Conservation (phyloP, 2,113 vertebrate species). For the Epinephelus fuscoguttatus region DNA sequence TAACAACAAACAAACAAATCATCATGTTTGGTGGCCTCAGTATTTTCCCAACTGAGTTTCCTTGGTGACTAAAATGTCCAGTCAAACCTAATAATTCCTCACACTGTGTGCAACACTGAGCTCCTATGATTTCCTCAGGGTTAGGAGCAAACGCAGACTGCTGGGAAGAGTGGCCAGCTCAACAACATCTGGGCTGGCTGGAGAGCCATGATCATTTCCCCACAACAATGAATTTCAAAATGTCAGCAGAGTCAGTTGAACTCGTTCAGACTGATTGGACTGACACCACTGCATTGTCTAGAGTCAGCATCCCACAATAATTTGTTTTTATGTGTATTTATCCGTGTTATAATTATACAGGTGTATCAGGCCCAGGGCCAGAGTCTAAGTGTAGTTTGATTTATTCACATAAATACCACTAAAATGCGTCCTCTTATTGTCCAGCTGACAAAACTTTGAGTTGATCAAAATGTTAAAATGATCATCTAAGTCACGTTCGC, state of each 20-base stretch:
- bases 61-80: slow-evolving; percentile 29
- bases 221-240: slow-evolving; percentile 33
- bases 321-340: slow-evolving; percentile 4
- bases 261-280: background rate
- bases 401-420: background rate
- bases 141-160: slow-evolving; percentile 10
- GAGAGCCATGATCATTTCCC: slow-evolving; percentile 16
- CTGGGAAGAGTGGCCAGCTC: slow-evolving; percentile 23
- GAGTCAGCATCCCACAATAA: background rate
- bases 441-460: background rate
- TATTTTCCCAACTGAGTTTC: slow-evolving; percentile 30
- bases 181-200: slow-evolving; percentile 30
- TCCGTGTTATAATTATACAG: background rate
- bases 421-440: background rate
- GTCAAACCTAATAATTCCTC: slow-evolving; percentile 38
- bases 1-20: background rate
- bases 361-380: background rate
- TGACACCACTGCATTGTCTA: background rate
- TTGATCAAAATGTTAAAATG: background rate
- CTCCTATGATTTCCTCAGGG: slow-evolving; percentile 30
- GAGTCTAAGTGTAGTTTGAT: background rate
- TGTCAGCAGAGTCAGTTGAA: slow-evolving; percentile 30
- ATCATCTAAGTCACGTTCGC: background rate
- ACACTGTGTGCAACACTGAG: slow-evolving; percentile 33
- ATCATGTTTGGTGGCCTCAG: background rate